phyloP scores from a whole-genome alignment of 1,140 invertebrate genomes.

The Drosophila subobscura region DNA sequence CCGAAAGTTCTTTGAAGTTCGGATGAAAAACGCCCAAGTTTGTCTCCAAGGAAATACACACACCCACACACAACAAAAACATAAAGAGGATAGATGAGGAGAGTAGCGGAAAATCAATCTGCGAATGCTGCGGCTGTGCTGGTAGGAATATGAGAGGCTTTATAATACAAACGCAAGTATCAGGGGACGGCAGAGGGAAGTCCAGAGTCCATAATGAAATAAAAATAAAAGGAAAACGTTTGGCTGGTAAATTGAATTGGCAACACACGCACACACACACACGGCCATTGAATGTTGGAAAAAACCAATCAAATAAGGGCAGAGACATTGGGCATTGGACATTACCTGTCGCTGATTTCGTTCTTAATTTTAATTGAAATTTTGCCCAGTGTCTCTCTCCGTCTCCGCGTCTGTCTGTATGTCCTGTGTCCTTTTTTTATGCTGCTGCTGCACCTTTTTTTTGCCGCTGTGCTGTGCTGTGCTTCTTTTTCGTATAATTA shows the following conservation, averaged over 20 bases:
- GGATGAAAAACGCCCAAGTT: slow-evolving; percentile 61
- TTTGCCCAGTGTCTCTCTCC: not conserved
- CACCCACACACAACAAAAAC: slow-evolving; percentile 30
- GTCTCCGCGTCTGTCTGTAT: not conserved
- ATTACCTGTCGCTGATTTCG: slow-evolving; percentile 60
- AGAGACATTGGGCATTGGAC: slow-evolving; percentile 31
- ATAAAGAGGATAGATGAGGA: slow-evolving; percentile 26
- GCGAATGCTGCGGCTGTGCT: slow-evolving; percentile 28
- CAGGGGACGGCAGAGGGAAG: slow-evolving; percentile 6
- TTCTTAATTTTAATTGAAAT: slow-evolving; percentile 77
- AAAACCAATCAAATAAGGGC: slow-evolving; percentile 75
- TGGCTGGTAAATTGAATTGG: slow-evolving; percentile 46
- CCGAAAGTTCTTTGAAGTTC: slow-evolving; percentile 76
- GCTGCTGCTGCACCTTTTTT: slow-evolving; percentile 2
- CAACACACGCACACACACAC: slow-evolving; percentile 16
- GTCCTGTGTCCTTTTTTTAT: slow-evolving; percentile 16
- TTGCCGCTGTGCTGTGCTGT: slow-evolving; percentile 1
- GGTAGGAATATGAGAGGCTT: slow-evolving; percentile 44
- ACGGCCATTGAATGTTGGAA: slow-evolving; percentile 49
- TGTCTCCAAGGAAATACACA: slow-evolving; percentile 82
- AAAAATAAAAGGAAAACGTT: slow-evolving; percentile 64
- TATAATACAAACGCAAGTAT: slow-evolving; percentile 56
- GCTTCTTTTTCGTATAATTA: slow-evolving; percentile 56
- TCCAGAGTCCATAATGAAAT: slow-evolving; percentile 66
- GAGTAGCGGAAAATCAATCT: slow-evolving; percentile 71